Evolutionary conservation across 2,797 vertebrate genomes (phyloP).

Genomic region (Myiothlypis chrysogaster): DNA sequence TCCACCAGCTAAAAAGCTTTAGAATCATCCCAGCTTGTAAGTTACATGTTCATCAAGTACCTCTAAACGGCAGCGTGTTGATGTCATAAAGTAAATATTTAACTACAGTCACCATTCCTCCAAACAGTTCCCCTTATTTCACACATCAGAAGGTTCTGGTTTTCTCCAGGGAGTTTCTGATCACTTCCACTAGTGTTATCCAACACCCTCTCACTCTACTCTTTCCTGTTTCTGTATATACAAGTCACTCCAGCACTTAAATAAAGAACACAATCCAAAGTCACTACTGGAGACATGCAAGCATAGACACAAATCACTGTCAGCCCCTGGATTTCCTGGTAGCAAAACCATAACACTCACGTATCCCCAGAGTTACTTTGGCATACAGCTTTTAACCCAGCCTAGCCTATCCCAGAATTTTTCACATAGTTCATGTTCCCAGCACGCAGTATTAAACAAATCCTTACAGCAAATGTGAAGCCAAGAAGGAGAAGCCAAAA

Average conservation of each 20-base stretch:
- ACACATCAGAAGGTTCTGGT: background rate
- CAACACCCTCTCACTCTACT: background rate
- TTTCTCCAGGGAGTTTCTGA: background rate
- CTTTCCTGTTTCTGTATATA: background rate
- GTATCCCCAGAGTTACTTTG: background rate
- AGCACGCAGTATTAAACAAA: background rate
- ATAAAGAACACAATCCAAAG: background rate
- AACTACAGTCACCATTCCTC: background rate
- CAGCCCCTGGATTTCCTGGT: background rate
- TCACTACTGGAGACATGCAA: background rate
- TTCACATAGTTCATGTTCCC: background rate
- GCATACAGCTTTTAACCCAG: background rate
- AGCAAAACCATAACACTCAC: rapidly evolving
- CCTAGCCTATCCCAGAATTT: background rate
- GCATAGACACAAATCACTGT: background rate
- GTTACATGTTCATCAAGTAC: background rate
- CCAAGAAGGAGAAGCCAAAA: background rate
- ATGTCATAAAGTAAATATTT: slow-evolving; percentile 39
- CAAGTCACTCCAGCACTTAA: background rate
- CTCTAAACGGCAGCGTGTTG: background rate
- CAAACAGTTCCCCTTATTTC: background rate
- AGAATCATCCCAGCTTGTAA: background rate
- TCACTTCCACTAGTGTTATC: background rate
- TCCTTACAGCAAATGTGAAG: background rate
- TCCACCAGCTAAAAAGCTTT: background rate